These are phyloP conservation scores for Archips crataeganus DNA, from an alignment of 2,888 invertebrate species.

Conservation along the genomic window DNA sequence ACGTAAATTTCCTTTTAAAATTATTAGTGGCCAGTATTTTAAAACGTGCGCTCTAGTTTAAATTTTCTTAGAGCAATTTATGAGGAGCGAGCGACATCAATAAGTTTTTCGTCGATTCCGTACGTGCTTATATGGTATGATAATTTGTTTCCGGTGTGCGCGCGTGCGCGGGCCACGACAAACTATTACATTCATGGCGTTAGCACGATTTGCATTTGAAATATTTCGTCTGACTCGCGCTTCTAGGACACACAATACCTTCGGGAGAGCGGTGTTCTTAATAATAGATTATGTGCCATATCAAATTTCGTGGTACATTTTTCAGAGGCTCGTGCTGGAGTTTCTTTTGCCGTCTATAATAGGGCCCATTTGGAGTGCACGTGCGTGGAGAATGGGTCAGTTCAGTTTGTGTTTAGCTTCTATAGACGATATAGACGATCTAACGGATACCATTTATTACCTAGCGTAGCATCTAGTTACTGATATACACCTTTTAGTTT, in stretches of 20 bases:
- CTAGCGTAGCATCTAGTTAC: slow-evolving; percentile 41
- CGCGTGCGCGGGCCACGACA: slow-evolving; percentile 84
- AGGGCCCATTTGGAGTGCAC: slow-evolving; percentile 75
- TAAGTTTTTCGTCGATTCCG: slow-evolving; percentile 80
- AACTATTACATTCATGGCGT: slow-evolving; percentile 84
- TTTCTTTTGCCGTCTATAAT: slow-evolving; percentile 73
- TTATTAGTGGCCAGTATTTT: slow-evolving; percentile 5
- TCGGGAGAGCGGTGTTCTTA: slow-evolving; percentile 69
- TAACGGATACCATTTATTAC: slow-evolving; percentile 52
- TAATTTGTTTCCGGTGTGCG: slow-evolving; percentile 85
- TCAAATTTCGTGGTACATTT: slow-evolving; percentile 84
- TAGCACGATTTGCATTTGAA: slow-evolving; percentile 86
- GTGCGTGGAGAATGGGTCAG: slow-evolving; percentile 73
- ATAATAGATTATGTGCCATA: slow-evolving; percentile 73
- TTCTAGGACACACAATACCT: slow-evolving; percentile 75
- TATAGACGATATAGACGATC: slow-evolving; percentile 58
- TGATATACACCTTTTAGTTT: slow-evolving; percentile 30
- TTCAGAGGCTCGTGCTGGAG: slow-evolving; percentile 78
- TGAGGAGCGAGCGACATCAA: slow-evolving; percentile 78
- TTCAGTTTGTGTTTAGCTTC: slow-evolving; percentile 50
- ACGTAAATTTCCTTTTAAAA: not conserved
- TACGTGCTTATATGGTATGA: slow-evolving; percentile 83
- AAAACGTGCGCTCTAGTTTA: slow-evolving; percentile 44
- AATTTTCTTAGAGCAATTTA: slow-evolving; percentile 81
- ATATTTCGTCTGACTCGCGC: slow-evolving; percentile 80